Evolutionary conservation across 2,113 vertebrate genomes (phyloP).

Genomic region (Nettapus auritus): DNA sequence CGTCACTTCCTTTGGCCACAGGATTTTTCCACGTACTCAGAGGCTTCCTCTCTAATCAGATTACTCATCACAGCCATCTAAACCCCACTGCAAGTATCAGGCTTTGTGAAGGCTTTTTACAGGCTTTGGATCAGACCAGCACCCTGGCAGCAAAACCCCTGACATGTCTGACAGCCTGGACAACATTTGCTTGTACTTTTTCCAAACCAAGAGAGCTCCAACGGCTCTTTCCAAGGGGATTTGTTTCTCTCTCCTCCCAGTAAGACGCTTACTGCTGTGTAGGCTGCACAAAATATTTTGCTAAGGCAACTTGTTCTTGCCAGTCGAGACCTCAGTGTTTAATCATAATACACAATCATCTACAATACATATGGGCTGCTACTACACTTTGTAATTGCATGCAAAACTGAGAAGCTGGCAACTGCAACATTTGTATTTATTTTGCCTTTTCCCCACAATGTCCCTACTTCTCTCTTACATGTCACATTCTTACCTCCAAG

Average conservation of each 20-base stretch:
- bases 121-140: neutral
- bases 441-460: neutral
- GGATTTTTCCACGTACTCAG: neutral
- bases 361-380: neutral
- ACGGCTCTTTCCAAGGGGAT: neutral
- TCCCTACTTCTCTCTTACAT: neutral
- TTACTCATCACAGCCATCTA: neutral
- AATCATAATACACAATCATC: neutral
- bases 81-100: neutral
- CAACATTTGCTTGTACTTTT: neutral
- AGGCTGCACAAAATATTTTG: neutral
- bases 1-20: neutral
- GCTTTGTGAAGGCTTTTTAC: neutral
- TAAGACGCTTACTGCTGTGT: neutral
- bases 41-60: neutral
- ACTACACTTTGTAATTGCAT: neutral
- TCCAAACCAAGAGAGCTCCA: neutral
- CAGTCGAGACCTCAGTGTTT: neutral
- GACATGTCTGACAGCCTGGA: neutral
- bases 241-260: neutral
- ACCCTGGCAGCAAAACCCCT: neutral
- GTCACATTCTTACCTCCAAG: neutral
- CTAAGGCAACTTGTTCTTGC: neutral
- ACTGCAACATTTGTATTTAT: neutral
- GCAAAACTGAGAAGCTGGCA: neutral